Base-by-base conservation (phyloP, 2,113 vertebrate genomes). In the Bettongia penicillata region DNA sequence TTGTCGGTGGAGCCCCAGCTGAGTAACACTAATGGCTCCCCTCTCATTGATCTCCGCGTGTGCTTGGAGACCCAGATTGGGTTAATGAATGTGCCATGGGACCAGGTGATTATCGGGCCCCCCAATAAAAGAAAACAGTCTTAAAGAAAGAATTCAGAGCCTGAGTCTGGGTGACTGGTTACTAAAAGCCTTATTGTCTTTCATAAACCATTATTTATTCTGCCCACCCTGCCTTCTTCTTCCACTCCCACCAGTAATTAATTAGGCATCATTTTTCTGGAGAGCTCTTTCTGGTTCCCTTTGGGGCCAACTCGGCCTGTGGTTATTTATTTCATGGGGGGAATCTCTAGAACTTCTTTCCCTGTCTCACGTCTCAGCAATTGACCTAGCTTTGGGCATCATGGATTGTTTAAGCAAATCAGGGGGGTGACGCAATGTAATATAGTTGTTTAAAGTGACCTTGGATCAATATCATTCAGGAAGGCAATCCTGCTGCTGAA, bases 71-170 rank as follows among this genome's bases (percentile, higher is more conserved):
- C 84, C 94, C 51, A 96, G 90, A 48, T 77, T 96, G 84, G 95
- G 89, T 93, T 97, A 31, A 61, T 48, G 26, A 97, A 97, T 50
- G 48, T 31, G 24, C 28, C 16, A 11, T 51, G 90, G 47, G 90
- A 90, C 47, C 48, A 90, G 90, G 90, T 51, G 49, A 48, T 90
- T 31, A 90, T 10, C 48, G 2, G 2, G 48, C 95, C 19, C 61
- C 68, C 68, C n/a, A 84, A 93, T 90, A 92, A 97, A 97, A 95
- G 94, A 96, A 97, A 97, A n/a, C 94, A 94, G 90, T 97, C 96
- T 68, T 96, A 98, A 96, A 97, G 92, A 95, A 94, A 98, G 89
- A 91, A 95, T 94, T 96, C 89, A 0, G 89, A 95, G 96, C 93
- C 95, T 6, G 96, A 97, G 43, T 91, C 90, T 0, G 0, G 92